Percentiles rank a stretch among this genome's conserved stretches.
These are phyloP conservation scores for Luehdorfia chinensis DNA, from an alignment of 1,140 invertebrate genomes.

Conservation along the genomic window DNA sequence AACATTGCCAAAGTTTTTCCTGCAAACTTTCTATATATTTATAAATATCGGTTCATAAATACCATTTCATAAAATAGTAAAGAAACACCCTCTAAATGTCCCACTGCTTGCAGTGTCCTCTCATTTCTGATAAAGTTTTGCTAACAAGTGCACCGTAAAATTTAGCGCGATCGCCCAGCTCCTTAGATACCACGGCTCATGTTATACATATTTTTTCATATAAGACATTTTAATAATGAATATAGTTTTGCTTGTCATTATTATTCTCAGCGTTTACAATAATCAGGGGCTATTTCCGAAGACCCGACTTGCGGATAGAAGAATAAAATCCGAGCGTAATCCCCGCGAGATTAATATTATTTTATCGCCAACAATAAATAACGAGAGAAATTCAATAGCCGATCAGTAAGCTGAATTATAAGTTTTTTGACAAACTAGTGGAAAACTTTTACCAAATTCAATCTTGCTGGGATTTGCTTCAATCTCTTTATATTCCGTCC, in stretches of 20 bases:
- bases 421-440: conserved; percentile 69
- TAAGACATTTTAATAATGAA: too few species aligned
- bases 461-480: conserved; percentile 62
- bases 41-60: too few species aligned
- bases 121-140: too few species aligned
- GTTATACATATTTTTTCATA: too few species aligned
- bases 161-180: too few species aligned
- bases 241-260: conserved; percentile 38
- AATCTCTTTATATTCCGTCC: conserved; percentile 46
- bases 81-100: too few species aligned
- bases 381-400: conserved; percentile 68
- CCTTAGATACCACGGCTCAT: too few species aligned
- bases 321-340: conserved; percentile 67
- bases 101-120: too few species aligned
- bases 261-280: conserved; percentile 42
- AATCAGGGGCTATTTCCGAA: conserved; percentile 57
- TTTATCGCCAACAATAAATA: conserved; percentile 75
- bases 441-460: conserved; percentile 66
- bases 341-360: conserved; percentile 75
- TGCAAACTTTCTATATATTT: too few species aligned
- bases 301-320: conserved; percentile 53
- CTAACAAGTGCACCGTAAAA: too few species aligned
- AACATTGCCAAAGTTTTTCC: too few species aligned
- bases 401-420: conserved; percentile 58
- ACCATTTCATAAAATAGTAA: too few species aligned